These are phyloP conservation scores for Plagodis dolabraria DNA, from an alignment of 2,888 invertebrate species.

Conservation along the genomic window DNA sequence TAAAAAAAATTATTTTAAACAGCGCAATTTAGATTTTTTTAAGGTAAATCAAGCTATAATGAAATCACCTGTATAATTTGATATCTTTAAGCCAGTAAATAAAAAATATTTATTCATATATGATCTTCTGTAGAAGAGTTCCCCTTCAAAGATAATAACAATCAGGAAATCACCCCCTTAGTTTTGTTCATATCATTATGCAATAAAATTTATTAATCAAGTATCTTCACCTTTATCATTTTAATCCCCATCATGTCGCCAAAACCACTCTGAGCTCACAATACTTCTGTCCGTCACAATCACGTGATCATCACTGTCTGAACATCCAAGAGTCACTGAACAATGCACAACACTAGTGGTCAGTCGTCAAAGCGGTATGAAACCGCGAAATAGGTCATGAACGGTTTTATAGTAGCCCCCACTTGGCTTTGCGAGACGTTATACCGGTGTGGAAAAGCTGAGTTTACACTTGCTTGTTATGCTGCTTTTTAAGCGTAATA, in stretches of 20 bases:
- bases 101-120: too few species aligned
- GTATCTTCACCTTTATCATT: constrained; percentile 12
- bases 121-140: too few species aligned
- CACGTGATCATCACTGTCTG: constrained; percentile 16
- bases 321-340: constrained; percentile 4
- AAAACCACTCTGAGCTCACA: constrained; percentile 6
- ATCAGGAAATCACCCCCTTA: too few species aligned
- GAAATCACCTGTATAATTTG: too few species aligned
- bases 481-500: too few species aligned
- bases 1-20: too few species aligned
- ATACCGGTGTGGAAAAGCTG: constrained; percentile 6
- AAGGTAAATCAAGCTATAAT: too few species aligned
- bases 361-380: constrained; percentile 56
- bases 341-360: constrained; percentile 41
- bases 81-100: too few species aligned
- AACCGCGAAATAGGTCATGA: constrained; percentile 74
- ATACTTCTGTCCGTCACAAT: neutral
- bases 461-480: constrained; percentile 5
- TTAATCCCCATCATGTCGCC: constrained; percentile 7
- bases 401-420: constrained; percentile 70
- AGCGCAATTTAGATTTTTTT: too few species aligned
- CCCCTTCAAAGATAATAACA: too few species aligned
- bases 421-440: constrained; percentile 35
- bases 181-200: too few species aligned
- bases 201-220: neutral